phyloP scores from a whole-genome alignment of 2,888 invertebrate species.

The Agrypnus murinus region DNA sequence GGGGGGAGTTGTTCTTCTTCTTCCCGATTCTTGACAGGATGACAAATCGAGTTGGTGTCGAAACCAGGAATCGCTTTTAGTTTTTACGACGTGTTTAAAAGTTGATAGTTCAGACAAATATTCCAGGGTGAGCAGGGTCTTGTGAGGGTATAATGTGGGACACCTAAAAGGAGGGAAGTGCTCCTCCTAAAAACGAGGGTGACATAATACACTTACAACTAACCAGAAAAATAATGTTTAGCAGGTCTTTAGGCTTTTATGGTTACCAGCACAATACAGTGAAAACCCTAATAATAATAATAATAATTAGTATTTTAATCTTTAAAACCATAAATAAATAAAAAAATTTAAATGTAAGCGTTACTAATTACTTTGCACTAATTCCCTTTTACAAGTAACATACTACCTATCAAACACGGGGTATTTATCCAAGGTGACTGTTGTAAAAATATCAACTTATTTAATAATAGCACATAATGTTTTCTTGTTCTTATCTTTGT shows the following conservation, averaged over 20 bases:
- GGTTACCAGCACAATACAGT: background rate
- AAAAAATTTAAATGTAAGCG: conserved; percentile 15
- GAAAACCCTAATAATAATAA: conserved; percentile 9
- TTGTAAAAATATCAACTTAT: conserved; percentile 1
- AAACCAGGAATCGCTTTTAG: conserved; percentile 57
- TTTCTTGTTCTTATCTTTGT: background rate
- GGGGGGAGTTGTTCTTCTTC: conserved; percentile 29
- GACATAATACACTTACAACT: conserved; percentile 45
- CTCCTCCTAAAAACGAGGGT: conserved; percentile 48
- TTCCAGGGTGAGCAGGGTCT: conserved; percentile 43
- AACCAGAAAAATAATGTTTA: conserved; percentile 34
- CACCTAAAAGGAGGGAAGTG: conserved; percentile 40
- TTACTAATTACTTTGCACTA: conserved; percentile 19
- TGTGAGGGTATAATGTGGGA: conserved; percentile 35
- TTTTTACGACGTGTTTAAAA: conserved; percentile 59
- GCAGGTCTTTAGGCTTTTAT: background rate
- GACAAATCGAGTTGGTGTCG: conserved; percentile 56
- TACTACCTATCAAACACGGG: background rate
- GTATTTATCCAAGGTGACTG: background rate
- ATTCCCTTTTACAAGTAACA: conserved; percentile 1
- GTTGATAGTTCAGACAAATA: conserved; percentile 55
- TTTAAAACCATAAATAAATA: background rate
- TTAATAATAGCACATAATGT: background rate
- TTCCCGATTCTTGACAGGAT: conserved; percentile 54
- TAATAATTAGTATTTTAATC: background rate